These are phyloP conservation scores for Cosmorhoe ocellata DNA, from an alignment of 2,888 invertebrate genomes.

Conservation along the genomic window DNA sequence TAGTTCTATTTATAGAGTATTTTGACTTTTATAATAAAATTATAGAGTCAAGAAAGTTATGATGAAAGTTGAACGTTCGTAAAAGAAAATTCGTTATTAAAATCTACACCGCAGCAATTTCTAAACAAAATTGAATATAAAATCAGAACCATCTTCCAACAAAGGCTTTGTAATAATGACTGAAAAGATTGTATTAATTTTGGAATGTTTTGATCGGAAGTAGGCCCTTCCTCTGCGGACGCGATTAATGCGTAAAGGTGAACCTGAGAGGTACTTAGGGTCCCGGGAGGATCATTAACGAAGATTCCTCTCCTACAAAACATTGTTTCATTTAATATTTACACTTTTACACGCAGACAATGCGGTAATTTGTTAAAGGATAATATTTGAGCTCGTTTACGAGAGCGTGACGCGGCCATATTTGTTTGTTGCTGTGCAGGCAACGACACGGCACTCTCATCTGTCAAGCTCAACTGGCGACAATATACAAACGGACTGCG, in stretches of 20 bases:
- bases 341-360: slow-evolving; percentile 53
- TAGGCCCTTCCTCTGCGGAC: slow-evolving; percentile 49
- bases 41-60: not conserved
- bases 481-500: slow-evolving; percentile 66
- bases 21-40: not conserved
- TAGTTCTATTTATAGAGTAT: not conserved
- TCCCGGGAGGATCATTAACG: slow-evolving; percentile 46
- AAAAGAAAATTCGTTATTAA: slow-evolving; percentile 8
- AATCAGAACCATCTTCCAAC: slow-evolving; percentile 23
- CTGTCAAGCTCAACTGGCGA: slow-evolving; percentile 76
- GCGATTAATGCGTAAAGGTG: slow-evolving; percentile 49
- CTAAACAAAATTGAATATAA: slow-evolving; percentile 14
- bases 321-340: slow-evolving; percentile 57
- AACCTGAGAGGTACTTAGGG: slow-evolving; percentile 41
- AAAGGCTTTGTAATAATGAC: slow-evolving; percentile 30
- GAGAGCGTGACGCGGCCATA: slow-evolving; percentile 70
- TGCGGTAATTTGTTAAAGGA: slow-evolving; percentile 73
- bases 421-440: slow-evolving; percentile 69
- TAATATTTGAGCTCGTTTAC: slow-evolving; percentile 75
- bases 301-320: slow-evolving; percentile 43
- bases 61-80: slow-evolving; percentile 1
- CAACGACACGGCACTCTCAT: slow-evolving; percentile 52
- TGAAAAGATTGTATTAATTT: slow-evolving; percentile 38
- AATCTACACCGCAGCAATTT: slow-evolving; percentile 9
- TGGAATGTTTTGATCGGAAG: slow-evolving; percentile 49